Evolutionary conservation across 2,888 invertebrate species (phyloP).

Genomic region (Selenia dentaria): DNA sequence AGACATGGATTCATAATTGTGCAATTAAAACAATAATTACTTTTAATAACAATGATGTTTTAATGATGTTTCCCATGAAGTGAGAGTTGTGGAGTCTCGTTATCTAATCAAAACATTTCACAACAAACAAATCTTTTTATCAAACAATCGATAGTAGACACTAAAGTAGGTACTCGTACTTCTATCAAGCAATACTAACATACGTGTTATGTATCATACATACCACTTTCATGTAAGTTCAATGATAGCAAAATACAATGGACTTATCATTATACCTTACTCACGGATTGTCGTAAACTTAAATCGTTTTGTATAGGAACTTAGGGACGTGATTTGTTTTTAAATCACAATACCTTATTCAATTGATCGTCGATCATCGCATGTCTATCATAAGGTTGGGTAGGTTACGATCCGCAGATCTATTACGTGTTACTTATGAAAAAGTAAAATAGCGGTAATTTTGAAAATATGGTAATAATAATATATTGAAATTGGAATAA

Average conservation of each 20-base stretch:
- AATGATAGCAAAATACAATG: not conserved
- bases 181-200: slow-evolving; percentile 4
- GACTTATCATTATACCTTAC: not conserved
- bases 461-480: too few relatives aligned
- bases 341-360: slow-evolving; percentile 10
- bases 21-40: too few relatives aligned
- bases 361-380: slow-evolving; percentile 1
- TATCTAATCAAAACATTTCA: not conserved
- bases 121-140: slow-evolving; percentile 14
- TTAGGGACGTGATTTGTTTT: slow-evolving; percentile 10
- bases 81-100: too few relatives aligned
- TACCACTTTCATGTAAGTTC: not conserved
- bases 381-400: too few relatives aligned
- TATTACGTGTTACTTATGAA: too few relatives aligned
- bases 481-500: too few relatives aligned
- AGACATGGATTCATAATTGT: too few relatives aligned
- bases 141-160: slow-evolving; percentile 16
- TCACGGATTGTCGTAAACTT: slow-evolving; percentile 14
- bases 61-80: too few relatives aligned
- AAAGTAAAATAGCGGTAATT: too few relatives aligned
- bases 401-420: too few relatives aligned
- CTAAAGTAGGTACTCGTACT: too few relatives aligned
- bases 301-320: slow-evolving; percentile 10
- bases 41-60: too few relatives aligned
- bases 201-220: not conserved